phyloP scores from a whole-genome alignment of 2,113 vertebrate genomes.

The Istiophorus platypterus region DNA sequence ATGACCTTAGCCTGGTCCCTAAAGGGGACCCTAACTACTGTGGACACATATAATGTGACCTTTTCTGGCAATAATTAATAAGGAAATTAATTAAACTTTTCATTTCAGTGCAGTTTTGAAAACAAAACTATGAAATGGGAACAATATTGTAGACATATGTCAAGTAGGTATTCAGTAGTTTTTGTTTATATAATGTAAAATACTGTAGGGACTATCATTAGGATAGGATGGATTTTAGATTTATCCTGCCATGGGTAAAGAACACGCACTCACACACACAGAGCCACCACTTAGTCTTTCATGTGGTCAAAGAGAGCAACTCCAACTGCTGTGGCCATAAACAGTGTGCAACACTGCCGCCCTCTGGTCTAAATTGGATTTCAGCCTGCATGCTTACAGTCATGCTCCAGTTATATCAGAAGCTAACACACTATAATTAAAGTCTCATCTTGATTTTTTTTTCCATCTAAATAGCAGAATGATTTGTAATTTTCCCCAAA shows the following conservation, averaged over 20 bases:
- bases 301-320: neutral
- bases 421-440: neutral
- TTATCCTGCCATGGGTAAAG: neutral
- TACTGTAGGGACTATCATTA: neutral
- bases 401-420: neutral
- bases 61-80: neutral
- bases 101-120: neutral
- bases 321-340: neutral
- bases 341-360: constrained; percentile 58
- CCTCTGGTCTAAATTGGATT: constrained; percentile 31
- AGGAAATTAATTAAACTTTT: neutral
- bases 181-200: neutral
- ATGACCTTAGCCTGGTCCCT: neutral
- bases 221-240: constrained; percentile 15
- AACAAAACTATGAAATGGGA: neutral
- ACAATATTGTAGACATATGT: neutral
- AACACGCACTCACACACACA: neutral
- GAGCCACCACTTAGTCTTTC: neutral
- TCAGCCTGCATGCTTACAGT: neutral
- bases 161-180: neutral
- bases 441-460: neutral
- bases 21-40: neutral
- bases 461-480: no score
- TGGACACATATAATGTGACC: neutral
- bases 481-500: no score